Conservation (phyloP, 2,113 vertebrate species). For the Pomatorhinus ruficollis region DNA sequence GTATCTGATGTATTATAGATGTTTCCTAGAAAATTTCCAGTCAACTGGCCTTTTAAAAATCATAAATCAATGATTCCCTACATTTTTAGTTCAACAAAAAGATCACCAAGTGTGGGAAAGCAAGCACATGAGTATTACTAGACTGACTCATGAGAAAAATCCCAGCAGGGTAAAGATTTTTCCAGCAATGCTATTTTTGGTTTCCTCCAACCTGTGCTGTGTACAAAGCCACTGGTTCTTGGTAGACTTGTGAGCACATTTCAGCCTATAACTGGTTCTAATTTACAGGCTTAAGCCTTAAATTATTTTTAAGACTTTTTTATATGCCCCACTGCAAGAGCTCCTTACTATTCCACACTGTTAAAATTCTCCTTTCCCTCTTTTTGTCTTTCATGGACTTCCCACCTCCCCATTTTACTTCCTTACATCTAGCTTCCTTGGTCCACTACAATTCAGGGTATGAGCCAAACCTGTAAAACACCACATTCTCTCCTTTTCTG, state of each 20-base stretch:
- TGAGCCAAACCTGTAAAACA: not conserved
- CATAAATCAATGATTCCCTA: not conserved
- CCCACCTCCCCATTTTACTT: not conserved
- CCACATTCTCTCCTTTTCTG: not conserved
- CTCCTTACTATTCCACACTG: not conserved
- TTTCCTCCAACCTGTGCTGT: not conserved
- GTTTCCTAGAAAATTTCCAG: not conserved
- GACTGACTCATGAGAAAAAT: slow-evolving; percentile 10
- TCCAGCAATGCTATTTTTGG: not conserved
- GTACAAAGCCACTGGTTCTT: not conserved
- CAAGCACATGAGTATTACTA: not conserved
- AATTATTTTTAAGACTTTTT: not conserved
- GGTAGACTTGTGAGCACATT: not conserved
- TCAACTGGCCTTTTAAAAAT: not conserved
- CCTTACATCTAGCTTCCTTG: not conserved
- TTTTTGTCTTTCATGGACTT: not conserved
- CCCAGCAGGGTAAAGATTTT: slow-evolving; percentile 22
- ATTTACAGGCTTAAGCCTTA: not conserved
- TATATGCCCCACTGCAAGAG: not conserved
- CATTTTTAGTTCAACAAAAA: not conserved
- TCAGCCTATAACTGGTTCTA: not conserved
- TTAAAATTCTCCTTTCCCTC: not conserved
- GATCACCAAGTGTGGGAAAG: not conserved
- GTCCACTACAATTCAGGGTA: not conserved
- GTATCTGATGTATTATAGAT: not conserved